These are phyloP conservation scores for Cepaea nemoralis DNA, from an alignment of 1,140 invertebrate genomes.

Conservation along the genomic window DNA sequence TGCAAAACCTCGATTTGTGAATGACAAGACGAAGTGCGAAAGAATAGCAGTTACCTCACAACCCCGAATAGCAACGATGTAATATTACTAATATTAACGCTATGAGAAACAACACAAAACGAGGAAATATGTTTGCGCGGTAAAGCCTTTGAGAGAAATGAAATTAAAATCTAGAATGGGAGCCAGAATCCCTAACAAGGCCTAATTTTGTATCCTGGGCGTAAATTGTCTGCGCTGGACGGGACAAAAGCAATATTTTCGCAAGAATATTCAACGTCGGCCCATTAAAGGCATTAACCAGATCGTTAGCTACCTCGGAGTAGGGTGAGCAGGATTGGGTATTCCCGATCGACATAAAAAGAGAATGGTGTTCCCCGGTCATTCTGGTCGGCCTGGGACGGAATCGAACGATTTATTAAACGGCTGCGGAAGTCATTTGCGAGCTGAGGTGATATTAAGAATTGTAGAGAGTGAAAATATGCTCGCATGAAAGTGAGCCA, in stretches of 20 bases:
- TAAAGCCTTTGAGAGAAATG: not conserved
- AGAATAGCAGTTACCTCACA: no score
- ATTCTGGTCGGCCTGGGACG: not conserved
- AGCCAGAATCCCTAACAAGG: not conserved
- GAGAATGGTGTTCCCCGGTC: not conserved
- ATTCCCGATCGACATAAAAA: slow-evolving; percentile 12
- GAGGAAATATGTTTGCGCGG: not conserved
- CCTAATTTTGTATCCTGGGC: not conserved
- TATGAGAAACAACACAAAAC: no score
- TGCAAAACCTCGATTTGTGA: no score
- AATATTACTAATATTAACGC: no score
- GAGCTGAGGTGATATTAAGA: not conserved
- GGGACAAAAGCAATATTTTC: slow-evolving; percentile 9
- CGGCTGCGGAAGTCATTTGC: not conserved
- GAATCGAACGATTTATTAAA: not conserved
- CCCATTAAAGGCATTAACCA: not conserved
- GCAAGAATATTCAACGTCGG: not conserved
- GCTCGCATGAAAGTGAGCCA: not conserved
- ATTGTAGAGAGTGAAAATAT: not conserved
- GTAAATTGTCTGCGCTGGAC: not conserved
- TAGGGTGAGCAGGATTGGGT: not conserved
- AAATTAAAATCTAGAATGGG: not conserved
- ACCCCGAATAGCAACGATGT: no score
- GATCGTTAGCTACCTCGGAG: not conserved
- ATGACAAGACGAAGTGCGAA: no score